Base-by-base conservation (phyloP, 2,113 vertebrate species). In the Forbesichthys papilliferus region DNA sequence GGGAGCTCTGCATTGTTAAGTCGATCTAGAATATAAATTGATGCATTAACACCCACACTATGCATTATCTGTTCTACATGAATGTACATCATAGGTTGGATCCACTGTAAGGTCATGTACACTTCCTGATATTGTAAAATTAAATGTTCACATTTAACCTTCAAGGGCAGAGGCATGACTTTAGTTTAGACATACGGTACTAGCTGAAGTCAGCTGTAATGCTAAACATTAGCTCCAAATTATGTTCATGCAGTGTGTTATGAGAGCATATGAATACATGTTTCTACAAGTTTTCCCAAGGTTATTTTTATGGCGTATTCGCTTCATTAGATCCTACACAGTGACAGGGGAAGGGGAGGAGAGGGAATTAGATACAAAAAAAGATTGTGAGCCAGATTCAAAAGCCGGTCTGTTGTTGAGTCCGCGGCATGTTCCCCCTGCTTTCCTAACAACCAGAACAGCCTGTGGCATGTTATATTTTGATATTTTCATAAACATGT, bases 401-500 rank as follows among this genome's bases (percentile, higher is more conserved):
- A 81, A 75, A 83, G 78, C 61, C 78, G 71, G 74, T 9, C 78
- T 72, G 74, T 9, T 11, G 10, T 48, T 36, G 18, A 58, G 57
- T 9, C 51, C 53, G 65, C 57, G 60, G 34, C 34, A 55, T 68
- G 61, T 69, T 20, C 58, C 60, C 61, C 5, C 16, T 4, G 51
- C 61, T 63, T 73, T 61, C 66, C 68, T 67, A 83, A 63, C 69
- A 77, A 73, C 66, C 79, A 85, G 77, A 69, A 84, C 69, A 74
- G 62, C 81, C 75, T 20, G 11, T 83, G 78, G 83, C 78, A 78
- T 71, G 71, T 79, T 84, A 73, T 78, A 82, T 86, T 86, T 85
- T 74, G 64, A 83, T 84, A 87, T 78, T 87, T 78, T 82, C 83
- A 79, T 83, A 82, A 82, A 82, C 79, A 84, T 74, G 63, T 82